Conservation (phyloP, 2,888 invertebrate species). For the Ennomos quercinarius region DNA sequence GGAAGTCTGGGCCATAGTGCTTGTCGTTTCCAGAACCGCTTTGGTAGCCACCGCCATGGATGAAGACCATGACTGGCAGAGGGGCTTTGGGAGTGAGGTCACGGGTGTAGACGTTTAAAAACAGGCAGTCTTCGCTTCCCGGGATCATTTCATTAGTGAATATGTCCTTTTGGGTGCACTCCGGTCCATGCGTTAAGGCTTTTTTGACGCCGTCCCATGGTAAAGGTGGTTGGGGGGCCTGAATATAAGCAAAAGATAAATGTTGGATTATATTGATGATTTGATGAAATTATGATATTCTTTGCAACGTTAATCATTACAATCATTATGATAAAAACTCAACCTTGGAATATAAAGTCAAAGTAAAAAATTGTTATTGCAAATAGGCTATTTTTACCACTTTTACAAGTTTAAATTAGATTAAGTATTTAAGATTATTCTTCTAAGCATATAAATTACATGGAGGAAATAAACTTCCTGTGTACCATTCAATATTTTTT, state of each 20-base stretch:
- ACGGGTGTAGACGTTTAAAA: slow-evolving; percentile 60
- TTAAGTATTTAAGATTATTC: no score
- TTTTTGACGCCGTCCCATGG: slow-evolving; percentile 55
- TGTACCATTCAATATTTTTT: no score
- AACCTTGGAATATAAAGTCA: no score
- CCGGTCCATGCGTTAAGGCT: slow-evolving; percentile 51
- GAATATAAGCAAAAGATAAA: slow-evolving; percentile 29
- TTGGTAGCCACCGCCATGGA: slow-evolving; percentile 60
- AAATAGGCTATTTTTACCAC: no score
- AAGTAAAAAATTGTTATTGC: no score
- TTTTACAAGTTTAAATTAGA: no score
- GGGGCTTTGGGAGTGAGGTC: slow-evolving; percentile 40
- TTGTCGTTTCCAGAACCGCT: slow-evolving; percentile 55
- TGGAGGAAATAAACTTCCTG: no score
- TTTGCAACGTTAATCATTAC: no score
- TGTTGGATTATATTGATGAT: neutral
- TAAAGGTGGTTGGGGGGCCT: slow-evolving; percentile 57
- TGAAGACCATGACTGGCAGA: slow-evolving; percentile 61
- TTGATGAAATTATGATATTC: no score
- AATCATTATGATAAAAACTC: no score
- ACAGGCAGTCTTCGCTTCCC: slow-evolving; percentile 62
- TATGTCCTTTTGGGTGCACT: slow-evolving; percentile 54
- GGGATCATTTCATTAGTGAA: slow-evolving; percentile 38
- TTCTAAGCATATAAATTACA: no score
- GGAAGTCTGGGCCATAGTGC: slow-evolving; percentile 58